Conservation (phyloP, 2,113 vertebrate species). For the Pholis gunnellus region DNA sequence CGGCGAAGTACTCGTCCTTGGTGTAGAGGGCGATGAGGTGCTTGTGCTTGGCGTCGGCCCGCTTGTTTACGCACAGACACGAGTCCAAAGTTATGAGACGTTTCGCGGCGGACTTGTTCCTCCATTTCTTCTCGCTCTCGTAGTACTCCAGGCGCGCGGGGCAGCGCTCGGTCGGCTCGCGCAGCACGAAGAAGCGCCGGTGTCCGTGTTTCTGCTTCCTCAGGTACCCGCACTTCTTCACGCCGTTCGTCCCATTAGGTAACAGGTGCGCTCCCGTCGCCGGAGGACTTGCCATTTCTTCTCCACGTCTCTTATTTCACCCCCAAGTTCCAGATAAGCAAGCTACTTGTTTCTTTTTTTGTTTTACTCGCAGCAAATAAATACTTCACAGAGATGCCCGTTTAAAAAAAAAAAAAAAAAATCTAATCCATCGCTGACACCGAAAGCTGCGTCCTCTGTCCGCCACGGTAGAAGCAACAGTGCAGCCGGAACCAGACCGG, state of each 20-base stretch:
- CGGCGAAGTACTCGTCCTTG: slow-evolving; percentile 97
- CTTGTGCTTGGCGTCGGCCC: slow-evolving; percentile 97
- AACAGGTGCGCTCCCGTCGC: slow-evolving; percentile 78
- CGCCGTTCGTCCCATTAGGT: slow-evolving; percentile 74
- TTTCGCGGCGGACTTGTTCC: slow-evolving; percentile 92
- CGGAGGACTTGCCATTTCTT: slow-evolving; percentile 86
- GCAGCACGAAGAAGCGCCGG: slow-evolving; percentile 95
- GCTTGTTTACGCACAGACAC: slow-evolving; percentile 96
- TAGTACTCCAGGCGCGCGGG: slow-evolving; percentile 95
- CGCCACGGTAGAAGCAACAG: slow-evolving; percentile 79
- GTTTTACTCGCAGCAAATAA: neutral
- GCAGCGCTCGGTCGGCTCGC: slow-evolving; percentile 83
- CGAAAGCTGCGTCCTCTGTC: slow-evolving; percentile 63
- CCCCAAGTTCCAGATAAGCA: slow-evolving; percentile 15
- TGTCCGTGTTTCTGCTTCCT: slow-evolving; percentile 97
- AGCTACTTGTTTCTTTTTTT: slow-evolving; percentile 5
- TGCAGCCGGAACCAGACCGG: slow-evolving; percentile 71
- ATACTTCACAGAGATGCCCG: neutral
- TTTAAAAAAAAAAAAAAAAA: neutral
- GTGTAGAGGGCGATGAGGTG: slow-evolving; percentile 99
- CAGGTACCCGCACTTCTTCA: slow-evolving; percentile 96
- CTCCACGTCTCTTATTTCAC: neutral
- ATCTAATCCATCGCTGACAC: slow-evolving; percentile 61
- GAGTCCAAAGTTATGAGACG: slow-evolving; percentile 93
- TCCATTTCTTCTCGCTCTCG: slow-evolving; percentile 99